Evolutionary conservation across 2,888 invertebrate species (phyloP).

Genomic region (Caenorhabditis sinica): DNA sequence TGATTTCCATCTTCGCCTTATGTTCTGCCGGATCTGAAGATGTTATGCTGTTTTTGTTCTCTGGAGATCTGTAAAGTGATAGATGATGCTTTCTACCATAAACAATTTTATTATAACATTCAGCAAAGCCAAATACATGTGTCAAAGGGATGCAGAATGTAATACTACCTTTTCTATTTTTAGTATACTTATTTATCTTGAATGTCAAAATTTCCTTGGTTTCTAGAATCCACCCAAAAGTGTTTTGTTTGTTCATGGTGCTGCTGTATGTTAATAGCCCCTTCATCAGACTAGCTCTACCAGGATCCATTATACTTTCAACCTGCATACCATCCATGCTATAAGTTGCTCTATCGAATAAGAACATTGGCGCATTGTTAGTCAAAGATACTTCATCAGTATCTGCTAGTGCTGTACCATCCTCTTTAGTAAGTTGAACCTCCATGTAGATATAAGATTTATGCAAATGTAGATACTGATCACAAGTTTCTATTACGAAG

Average conservation of each 20-base stretch:
- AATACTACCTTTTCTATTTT: slow-evolving; percentile 71
- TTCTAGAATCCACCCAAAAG: slow-evolving; percentile 75
- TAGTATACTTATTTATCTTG: slow-evolving; percentile 74
- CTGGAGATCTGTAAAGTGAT: slow-evolving; percentile 73
- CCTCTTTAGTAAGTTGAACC: slow-evolving; percentile 51
- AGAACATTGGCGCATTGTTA: slow-evolving; percentile 71
- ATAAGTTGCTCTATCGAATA: slow-evolving; percentile 71
- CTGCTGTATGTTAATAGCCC: neutral
- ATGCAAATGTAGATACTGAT: slow-evolving; percentile 45
- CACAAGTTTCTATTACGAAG: slow-evolving; percentile 63
- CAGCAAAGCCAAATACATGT: slow-evolving; percentile 71
- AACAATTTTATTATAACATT: slow-evolving; percentile 76
- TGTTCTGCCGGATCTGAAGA: slow-evolving; percentile 71
- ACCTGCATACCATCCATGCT: slow-evolving; percentile 64
- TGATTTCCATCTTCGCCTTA: slow-evolving; percentile 70
- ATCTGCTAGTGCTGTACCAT: slow-evolving; percentile 21
- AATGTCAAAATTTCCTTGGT: slow-evolving; percentile 68
- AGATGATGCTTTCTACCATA: slow-evolving; percentile 74
- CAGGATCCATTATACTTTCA: slow-evolving; percentile 11
- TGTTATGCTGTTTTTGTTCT: slow-evolving; percentile 67
- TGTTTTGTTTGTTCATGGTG: slow-evolving; percentile 75
- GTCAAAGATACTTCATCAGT: slow-evolving; percentile 61
- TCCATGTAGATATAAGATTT: slow-evolving; percentile 64
- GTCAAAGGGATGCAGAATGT: slow-evolving; percentile 68
- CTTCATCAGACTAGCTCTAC: slow-evolving; percentile 22